A percentile compares a stretch with the other conserved stretches of the same genome.
Evolutionary conservation across 2,888 invertebrate genomes (phyloP).

Genomic region (Lasioglossum zephyrum): DNA sequence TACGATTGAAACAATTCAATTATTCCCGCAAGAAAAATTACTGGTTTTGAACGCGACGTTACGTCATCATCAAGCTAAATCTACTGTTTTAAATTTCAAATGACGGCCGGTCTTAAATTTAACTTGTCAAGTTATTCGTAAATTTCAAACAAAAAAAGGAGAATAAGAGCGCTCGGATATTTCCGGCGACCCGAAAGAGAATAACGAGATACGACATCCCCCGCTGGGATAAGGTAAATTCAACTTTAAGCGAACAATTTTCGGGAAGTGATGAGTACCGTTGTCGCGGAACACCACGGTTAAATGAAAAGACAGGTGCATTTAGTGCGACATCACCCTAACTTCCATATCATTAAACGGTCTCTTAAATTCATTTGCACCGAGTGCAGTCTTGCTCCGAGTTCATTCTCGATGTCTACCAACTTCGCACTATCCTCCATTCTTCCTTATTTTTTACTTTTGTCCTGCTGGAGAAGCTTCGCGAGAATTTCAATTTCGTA

Average conservation of each 20-base stretch:
- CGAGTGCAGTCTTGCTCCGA: conserved; percentile 16
- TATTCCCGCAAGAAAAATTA: neutral
- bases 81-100: conserved; percentile 7
- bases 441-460: neutral
- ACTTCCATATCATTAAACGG: conserved; percentile 47
- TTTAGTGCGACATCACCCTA: conserved; percentile 34
- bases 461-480: neutral
- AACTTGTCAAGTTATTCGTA: conserved; percentile 16
- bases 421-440: conserved; percentile 10
- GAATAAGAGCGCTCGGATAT: neutral
- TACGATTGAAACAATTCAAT: neutral
- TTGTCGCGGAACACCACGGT: conserved; percentile 19
- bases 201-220: conserved; percentile 13
- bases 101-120: neutral
- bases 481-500: neutral
- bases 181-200: conserved; percentile 21
- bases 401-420: conserved; percentile 33
- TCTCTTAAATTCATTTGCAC: conserved; percentile 54
- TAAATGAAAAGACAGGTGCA: conserved; percentile 36
- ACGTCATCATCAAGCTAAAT: neutral
- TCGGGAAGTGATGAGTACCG: conserved; percentile 31
- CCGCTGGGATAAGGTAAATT: conserved; percentile 24
- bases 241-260: conserved; percentile 29
- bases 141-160: neutral
- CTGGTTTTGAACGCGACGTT: neutral